Base-by-base conservation (phyloP, 2,113 vertebrate genomes). In the Oxygymnocypris stewartii region DNA sequence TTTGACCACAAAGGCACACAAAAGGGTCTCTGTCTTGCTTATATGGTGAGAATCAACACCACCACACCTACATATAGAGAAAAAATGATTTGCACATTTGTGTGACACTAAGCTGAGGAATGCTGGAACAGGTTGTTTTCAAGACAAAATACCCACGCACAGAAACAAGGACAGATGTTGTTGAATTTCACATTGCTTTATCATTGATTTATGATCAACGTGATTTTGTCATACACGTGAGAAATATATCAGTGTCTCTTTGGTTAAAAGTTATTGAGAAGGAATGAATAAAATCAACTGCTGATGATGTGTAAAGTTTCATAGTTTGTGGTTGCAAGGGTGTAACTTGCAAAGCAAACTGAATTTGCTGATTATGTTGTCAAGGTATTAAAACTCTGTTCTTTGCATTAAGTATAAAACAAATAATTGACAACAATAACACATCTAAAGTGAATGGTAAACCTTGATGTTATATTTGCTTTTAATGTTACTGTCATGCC, bases 61-160 rank as follows among this genome's bases (percentile, higher is more conserved):
- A 74, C 61, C 86, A 74, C 85, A 82, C 80, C 85, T 78, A 86
- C 49, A 71, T 40, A 77, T 47, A 23, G 44, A 82, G 42, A 82
- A 74, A 74, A 80, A 42, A 81, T 35, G 28, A 79, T 74, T 86
- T 42, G 73, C 59, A 23, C 42, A 44, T 81, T 57, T 61, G 57
- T 73, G 76, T 91, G 87, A 91, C 86, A 44, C 23, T 63, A 69
- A 85, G 47, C 77, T 83, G 82, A 76, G 89, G 88, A 94, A 94
- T 92, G 83, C 76, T 67, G 85, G 79, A 87, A 59, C 23, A 44
- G 84, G 91, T 86, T 75, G 89, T 86, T 90, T 90, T 92, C 59
- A 63, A 88, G 89, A 93, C 16, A 94, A 84, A 81, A 42, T 7
- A 1, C 12, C 61, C 37, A 79, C 23, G 4, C 73, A 49, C 6